Base-by-base conservation (phyloP, 2,888 invertebrate genomes). In the Polietes domitor region DNA sequence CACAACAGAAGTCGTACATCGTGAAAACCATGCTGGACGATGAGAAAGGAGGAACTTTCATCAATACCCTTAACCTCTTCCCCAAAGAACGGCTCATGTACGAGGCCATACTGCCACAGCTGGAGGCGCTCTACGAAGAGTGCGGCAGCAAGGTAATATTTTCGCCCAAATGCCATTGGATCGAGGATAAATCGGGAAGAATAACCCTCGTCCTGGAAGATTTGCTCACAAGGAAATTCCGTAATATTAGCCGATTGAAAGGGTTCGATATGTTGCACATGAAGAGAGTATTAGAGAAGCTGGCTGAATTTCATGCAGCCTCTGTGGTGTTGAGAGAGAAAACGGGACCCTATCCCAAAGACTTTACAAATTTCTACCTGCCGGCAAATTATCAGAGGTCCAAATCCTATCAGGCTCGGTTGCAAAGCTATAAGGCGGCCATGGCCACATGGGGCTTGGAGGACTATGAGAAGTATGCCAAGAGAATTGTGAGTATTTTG, bases 241-340 rank as follows among this genome's bases (percentile, higher is more conserved):
- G 87, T 19, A 92, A 92, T 41, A 88, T 89, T 1, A 90, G 89
- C 85, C 89, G 92, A 0, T 87, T 89, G 0, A 89, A 90, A 55
- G 92, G 92, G 1, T 89, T 91, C 68, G 89, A 91, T 80, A 88
- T 89, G 87, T 73, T 86, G 6, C 92, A 92, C 53, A 90, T 91
- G 86, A 88, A 89, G 9, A 86, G 90, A 0, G 90, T 90, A 1
- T 85, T 92, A 7, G 88, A 90, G 71, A 89, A 91, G 28, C 79
- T 92, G 63, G 92, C 92, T 4, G 89, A 92, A 75, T 90, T 92
- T 50, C 92, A 92, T 89, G 92, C 92, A 0, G 90, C 89, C 6
- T 90, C 89, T 12, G 91, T 89, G 0, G 88, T 91, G 5, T 87
- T 89, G 80, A 86, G 88, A 3, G 89, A 91, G 15, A 83, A 85